Evolutionary conservation across 2,113 vertebrate genomes (phyloP).

Genomic region (Chionomys nivalis): DNA sequence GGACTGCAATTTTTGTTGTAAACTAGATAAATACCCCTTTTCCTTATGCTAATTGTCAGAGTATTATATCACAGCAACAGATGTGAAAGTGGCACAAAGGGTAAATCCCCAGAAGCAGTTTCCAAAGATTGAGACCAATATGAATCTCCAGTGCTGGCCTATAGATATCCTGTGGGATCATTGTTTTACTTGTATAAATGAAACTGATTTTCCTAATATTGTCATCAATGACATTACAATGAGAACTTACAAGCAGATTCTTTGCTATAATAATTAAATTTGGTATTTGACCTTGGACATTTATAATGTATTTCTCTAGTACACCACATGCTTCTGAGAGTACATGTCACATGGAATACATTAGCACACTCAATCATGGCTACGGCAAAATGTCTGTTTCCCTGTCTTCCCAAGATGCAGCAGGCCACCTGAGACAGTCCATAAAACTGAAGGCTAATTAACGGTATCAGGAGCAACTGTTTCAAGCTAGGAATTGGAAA

Average conservation of each 20-base stretch:
- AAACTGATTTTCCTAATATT: not conserved
- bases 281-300: not conserved
- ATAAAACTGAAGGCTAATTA: not conserved
- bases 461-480: not conserved
- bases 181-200: not conserved
- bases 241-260: not conserved
- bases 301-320: not conserved
- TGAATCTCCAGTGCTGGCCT: not conserved
- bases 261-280: not conserved
- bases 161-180: not conserved
- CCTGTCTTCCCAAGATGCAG: not conserved
- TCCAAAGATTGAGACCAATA: not conserved
- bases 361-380: not conserved
- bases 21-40: not conserved
- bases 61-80: not conserved
- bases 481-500: not conserved
- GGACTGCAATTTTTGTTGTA: not conserved
- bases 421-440: not conserved
- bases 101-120: not conserved
- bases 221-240: not conserved
- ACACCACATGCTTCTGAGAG: not conserved
- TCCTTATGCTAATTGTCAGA: not conserved
- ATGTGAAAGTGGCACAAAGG: not conserved
- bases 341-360: not conserved
- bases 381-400: not conserved